Percentiles rank a stretch among this genome's conserved stretches.
phyloP scores from a whole-genome alignment of 35 echinoderm and acorn worm genomes.

The Ophiothrix spiculata region DNA sequence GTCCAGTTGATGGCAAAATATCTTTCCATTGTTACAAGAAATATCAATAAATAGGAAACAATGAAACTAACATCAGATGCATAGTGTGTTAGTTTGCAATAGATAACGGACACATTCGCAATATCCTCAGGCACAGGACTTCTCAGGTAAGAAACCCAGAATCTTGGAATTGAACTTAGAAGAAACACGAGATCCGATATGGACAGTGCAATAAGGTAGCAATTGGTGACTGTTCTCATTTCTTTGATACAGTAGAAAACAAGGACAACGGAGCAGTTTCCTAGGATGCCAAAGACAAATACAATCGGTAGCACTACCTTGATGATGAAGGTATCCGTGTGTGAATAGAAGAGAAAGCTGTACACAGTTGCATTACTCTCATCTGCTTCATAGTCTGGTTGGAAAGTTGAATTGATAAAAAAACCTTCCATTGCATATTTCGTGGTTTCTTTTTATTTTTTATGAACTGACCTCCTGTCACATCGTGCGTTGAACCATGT shows the following conservation, averaged over 20 bases:
- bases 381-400: no score
- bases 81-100: background rate
- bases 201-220: background rate
- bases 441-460: no score
- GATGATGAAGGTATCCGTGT: background rate
- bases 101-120: background rate
- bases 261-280: background rate
- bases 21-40: background rate
- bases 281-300: background rate
- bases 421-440: no score
- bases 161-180: background rate
- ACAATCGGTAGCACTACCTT: background rate
- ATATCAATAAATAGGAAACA: background rate
- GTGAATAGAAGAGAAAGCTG: background rate
- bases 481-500: no score
- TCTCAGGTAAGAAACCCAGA: background rate
- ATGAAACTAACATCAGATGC: background rate
- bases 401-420: no score
- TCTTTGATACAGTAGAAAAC: background rate
- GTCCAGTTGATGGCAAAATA: background rate
- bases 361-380: background rate
- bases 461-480: no score
- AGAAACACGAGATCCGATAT: background rate
- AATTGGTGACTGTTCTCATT: conserved; percentile 1
- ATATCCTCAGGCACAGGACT: background rate